phyloP scores from a whole-genome alignment of 2,888 invertebrate species.

The Drosophila kuntzei region DNA sequence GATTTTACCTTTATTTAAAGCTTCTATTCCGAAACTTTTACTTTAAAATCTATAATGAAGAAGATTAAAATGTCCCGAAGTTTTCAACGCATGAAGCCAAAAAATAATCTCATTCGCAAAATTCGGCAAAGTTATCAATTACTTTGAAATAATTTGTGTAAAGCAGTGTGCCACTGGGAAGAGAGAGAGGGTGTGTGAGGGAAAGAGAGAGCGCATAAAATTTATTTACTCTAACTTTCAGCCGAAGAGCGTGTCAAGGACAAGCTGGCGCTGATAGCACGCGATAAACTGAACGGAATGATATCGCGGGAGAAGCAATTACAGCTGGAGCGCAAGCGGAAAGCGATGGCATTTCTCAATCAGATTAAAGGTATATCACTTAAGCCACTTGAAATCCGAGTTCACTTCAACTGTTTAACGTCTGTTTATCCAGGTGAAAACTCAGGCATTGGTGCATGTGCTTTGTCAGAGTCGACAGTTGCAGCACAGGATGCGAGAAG shows the following conservation, averaged over 20 bases:
- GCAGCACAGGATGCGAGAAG: slow-evolving; percentile 3
- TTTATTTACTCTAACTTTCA: slow-evolving; percentile 44
- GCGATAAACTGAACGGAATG: slow-evolving; percentile 88
- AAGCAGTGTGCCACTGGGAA: neutral
- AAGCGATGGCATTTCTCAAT: slow-evolving; percentile 92
- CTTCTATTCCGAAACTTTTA: too few relatives aligned
- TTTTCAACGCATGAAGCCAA: too few relatives aligned
- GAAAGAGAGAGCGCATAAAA: neutral
- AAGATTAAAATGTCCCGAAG: too few relatives aligned
- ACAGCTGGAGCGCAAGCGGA: slow-evolving; percentile 91
- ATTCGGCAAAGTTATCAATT: neutral
- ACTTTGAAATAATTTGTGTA: neutral
- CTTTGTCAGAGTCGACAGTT: slow-evolving; percentile 9
- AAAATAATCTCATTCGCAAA: too few relatives aligned
- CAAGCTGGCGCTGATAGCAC: slow-evolving; percentile 87
- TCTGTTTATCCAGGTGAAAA: slow-evolving; percentile 53
- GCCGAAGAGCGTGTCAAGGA: slow-evolving; percentile 88
- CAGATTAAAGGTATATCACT: slow-evolving; percentile 84
- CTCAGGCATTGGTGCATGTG: slow-evolving; percentile 2
- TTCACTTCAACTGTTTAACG: neutral
- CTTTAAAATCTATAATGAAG: too few relatives aligned
- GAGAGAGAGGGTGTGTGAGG: neutral
- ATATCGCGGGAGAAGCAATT: slow-evolving; percentile 87
- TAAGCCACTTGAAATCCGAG: too few relatives aligned
- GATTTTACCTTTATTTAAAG: too few relatives aligned